Base-by-base conservation (phyloP, 2,888 invertebrate genomes). In the Notodonta ziczac region DNA sequence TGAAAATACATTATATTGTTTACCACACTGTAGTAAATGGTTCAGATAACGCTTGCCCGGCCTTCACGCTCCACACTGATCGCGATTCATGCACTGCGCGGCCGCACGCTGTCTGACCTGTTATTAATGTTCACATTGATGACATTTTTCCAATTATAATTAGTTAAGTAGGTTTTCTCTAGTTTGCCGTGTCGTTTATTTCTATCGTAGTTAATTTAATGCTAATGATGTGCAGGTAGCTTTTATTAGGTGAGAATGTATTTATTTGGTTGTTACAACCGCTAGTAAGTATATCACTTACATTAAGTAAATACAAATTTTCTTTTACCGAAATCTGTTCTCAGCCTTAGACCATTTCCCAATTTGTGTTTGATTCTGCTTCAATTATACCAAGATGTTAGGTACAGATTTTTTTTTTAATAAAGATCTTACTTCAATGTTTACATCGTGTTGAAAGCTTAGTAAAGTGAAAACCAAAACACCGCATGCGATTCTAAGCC, bases 41-140 rank as follows among this genome's bases (percentile, higher is more conserved):
- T 60, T 53, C 57, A 67, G 86, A 87, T 90, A 89, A 84, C 82
- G 76, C 68, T 64, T 63, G 75, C 64, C 68, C 82, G 88, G 80
- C 90, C 90, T 90, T 90, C 90, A 88, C 84, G 87, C 80, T 82
- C 69, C 71, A 77, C 67, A 82, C 74, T 88, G 86, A 89, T 87
- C 85, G 78, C 80, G 80, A 80, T 82, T 78, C 81, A 81, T 78
- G 74, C 75, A 76, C 55, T 60, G 66, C 70, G 71, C 69, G 77
- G 57, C 67, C 81, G 80, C 79, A 70, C 73, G 72, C 77, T 70
- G 70, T 68, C 79, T 73, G 79, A 81, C 80, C 78, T 84, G 80
- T 80, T 83, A 80, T 81, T 73, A 76, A 76, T 81, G 73, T 84
- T 78, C 74, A 78, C 67, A 65, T 67, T 71, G 72, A 72, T 67